phyloP scores from a whole-genome alignment of 2,888 invertebrate species.

The Cosmopolites sordidus region DNA sequence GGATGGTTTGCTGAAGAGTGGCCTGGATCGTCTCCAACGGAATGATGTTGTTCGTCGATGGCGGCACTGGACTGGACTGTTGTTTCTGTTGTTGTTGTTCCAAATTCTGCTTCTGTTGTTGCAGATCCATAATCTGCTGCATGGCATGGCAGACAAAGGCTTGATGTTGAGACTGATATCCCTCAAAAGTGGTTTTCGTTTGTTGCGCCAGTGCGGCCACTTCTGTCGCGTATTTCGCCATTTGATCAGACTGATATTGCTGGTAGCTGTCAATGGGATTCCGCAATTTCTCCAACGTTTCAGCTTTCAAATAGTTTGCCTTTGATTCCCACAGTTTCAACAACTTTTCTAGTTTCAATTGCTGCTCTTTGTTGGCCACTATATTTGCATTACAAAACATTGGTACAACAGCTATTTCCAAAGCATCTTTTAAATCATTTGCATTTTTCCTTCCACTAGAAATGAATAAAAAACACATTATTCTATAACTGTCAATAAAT shows the following conservation, averaged over 20 bases:
- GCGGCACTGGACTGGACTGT: constrained; percentile 14
- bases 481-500: constrained; percentile 36
- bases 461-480: not conserved
- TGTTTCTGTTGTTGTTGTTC: constrained; percentile 48
- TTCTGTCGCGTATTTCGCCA: constrained; percentile 74
- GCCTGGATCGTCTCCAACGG: constrained; percentile 41
- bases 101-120: constrained; percentile 61
- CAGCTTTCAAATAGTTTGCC: constrained; percentile 78
- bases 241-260: constrained; percentile 80
- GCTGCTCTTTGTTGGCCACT: constrained; percentile 81
- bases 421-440: constrained; percentile 85
- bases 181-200: constrained; percentile 78
- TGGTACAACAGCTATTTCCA: constrained; percentile 87
- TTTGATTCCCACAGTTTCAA: constrained; percentile 96
- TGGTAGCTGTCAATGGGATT: constrained; percentile 85
- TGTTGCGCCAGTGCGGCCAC: constrained; percentile 67
- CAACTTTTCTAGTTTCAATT: constrained; percentile 87
- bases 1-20: constrained; percentile 38
- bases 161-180: constrained; percentile 78
- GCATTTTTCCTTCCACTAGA: constrained; percentile 92
- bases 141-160: constrained; percentile 89
- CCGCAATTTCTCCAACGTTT: constrained; percentile 81
- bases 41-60: constrained; percentile 33
- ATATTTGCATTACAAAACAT: constrained; percentile 95
- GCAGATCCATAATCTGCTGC: constrained; percentile 80